Evolutionary conservation across 2,888 invertebrate genomes (phyloP), one percentile per base, ranked within the genome.

Genomic region (Sarcophaga caerulescens): DNA sequence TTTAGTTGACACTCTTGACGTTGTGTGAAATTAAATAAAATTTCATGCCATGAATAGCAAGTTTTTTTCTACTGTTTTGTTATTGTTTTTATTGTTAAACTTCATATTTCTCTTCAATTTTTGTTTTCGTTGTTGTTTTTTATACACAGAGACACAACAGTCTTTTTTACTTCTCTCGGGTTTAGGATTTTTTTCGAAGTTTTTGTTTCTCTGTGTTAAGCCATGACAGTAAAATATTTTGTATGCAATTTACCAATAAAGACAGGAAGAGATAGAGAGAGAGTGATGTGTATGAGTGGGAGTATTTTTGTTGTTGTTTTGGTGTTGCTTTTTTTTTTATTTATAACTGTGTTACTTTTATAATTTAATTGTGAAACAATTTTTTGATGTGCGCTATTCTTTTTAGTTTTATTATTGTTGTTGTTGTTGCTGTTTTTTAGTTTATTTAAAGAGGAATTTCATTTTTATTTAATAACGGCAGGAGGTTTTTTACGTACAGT

Each of bases 21-120:
- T 84, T 87, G 85, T 81, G 87, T 81, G 81, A 84, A 87, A 85
- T 85, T 84, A 81, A 87, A 88, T 88, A 81, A 88, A 84, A 87
- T 82, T 81, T 88, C 80, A 84, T 78, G 85, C 80, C 77, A 81
- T 82, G 73, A 85, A 74, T 62, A 79, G 73, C 65, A 69, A 35
- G 35, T 35, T 35, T 35, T 35, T 35, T 35, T 35, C 35, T 35
- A 35, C 35, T 35, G 8, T 81, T 84, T 59, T 47, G 47, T 47
- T 35, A 45, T 74, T 45, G 59, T 12, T 68, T 74, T 44, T 66
- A 68, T 63, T 73, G 23, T 65, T 79, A 69, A 76, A 81, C 63
- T 84, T 74, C 68, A 68, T 68, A 74, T 35, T 82, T 73, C 12
- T 65, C 35, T 23, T 44, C 57, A 52, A 74, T 21, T 74, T 57